Conservation (phyloP, 1,140 invertebrate genomes). For the Thereuonema tuberculata region DNA sequence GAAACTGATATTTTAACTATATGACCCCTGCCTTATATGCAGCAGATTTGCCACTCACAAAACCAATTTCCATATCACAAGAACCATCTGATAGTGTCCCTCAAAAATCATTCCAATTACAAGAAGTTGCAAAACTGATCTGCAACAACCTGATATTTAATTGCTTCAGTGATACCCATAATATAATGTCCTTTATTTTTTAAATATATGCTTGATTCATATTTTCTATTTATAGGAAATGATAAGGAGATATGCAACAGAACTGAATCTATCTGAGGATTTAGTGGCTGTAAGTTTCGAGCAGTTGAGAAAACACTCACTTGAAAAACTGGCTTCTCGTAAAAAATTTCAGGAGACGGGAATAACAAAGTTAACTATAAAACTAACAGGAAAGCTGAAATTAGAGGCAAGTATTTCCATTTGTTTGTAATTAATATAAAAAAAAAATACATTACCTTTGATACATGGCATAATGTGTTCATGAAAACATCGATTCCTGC, state of each 20-base stretch:
- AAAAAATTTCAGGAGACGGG: slow-evolving; percentile 47
- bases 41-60: too few relatives aligned
- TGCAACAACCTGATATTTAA: too few relatives aligned
- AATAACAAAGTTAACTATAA: slow-evolving; percentile 44
- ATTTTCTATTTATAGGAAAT: slow-evolving; percentile 42
- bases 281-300: slow-evolving; percentile 39
- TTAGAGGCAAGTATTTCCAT: slow-evolving; percentile 5
- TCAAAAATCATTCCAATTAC: too few relatives aligned
- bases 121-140: too few relatives aligned
- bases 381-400: slow-evolving; percentile 28
- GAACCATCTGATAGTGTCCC: too few relatives aligned
- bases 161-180: too few relatives aligned
- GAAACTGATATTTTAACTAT: too few relatives aligned
- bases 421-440: not conserved
- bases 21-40: too few relatives aligned
- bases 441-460: slow-evolving; percentile 28
- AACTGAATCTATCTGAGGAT: slow-evolving; percentile 38
- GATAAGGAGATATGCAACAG: slow-evolving; percentile 37
- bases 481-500: slow-evolving; percentile 34
- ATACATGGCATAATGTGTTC: slow-evolving; percentile 28
- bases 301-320: slow-evolving; percentile 48
- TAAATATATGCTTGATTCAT: slow-evolving; percentile 12
- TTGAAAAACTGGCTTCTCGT: slow-evolving; percentile 47
- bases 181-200: too few relatives aligned
- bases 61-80: too few relatives aligned